Percentiles rank a stretch among this genome's conserved stretches.
Conservation (phyloP, 2,113 vertebrate species). For the Urocolius indicus region DNA sequence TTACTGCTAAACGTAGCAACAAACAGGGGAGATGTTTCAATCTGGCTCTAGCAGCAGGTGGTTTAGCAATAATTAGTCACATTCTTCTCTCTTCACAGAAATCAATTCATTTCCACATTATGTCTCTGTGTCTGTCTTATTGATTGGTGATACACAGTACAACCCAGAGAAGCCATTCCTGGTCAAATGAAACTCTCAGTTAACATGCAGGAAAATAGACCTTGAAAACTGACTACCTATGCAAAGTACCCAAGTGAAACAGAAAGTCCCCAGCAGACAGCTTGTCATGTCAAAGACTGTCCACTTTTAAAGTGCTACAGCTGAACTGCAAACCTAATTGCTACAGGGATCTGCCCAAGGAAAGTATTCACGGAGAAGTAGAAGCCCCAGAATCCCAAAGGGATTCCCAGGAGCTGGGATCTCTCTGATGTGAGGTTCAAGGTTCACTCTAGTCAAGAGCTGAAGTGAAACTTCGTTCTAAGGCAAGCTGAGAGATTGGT, state of each 20-base stretch:
- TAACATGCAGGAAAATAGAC: neutral
- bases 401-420: neutral
- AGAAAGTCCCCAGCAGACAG: neutral
- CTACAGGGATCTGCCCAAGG: neutral
- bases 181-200: neutral
- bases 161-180: neutral
- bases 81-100: neutral
- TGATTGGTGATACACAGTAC: neutral
- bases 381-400: neutral
- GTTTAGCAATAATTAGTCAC: constrained; percentile 7
- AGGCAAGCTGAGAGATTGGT: neutral
- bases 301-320: neutral
- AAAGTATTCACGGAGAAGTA: rapidly evolving
- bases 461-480: neutral
- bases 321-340: neutral
- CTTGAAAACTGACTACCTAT: neutral
- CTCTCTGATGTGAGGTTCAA: neutral
- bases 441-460: neutral
- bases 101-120: neutral
- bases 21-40: neutral
- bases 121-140: neutral
- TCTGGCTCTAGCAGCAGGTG: neutral
- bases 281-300: neutral
- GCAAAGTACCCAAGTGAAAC: neutral
- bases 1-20: neutral